phyloP scores from a whole-genome alignment of 2,113 vertebrate genomes.

The Ceyx margarethae region DNA sequence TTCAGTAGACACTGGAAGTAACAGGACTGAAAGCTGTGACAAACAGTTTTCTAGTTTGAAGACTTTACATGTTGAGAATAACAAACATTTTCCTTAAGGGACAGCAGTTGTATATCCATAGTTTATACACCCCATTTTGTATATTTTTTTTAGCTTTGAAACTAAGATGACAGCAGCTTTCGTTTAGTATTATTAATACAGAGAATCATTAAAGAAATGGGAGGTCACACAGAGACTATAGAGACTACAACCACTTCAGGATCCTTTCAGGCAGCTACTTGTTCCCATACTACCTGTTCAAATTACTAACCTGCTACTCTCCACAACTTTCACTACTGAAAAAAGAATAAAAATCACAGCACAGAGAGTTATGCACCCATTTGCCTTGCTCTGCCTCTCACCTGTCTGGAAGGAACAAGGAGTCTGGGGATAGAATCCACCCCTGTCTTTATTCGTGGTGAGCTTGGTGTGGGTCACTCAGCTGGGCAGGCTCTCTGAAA shows the following conservation, averaged over 20 bases:
- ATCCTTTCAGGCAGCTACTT: neutral
- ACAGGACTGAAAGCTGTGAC: constrained; percentile 32
- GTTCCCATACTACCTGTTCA: accelerated
- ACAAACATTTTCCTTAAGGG: neutral
- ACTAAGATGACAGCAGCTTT: neutral
- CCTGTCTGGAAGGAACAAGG: neutral
- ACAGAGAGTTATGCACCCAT: neutral
- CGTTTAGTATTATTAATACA: neutral
- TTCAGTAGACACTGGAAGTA: constrained; percentile 23
- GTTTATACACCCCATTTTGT: neutral
- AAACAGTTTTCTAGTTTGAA: constrained; percentile 2
- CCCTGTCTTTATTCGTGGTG: neutral
- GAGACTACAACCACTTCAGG: neutral
- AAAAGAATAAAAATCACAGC: neutral
- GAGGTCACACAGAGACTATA: neutral
- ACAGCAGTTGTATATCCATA: neutral
- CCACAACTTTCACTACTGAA: accelerated
- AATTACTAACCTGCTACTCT: accelerated
- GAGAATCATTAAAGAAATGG: neutral
- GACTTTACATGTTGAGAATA: neutral
- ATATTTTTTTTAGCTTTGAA: neutral
- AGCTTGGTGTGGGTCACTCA: accelerated
- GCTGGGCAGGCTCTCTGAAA: accelerated
- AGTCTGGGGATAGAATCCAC: neutral
- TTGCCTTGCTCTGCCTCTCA: neutral